These are phyloP conservation scores for Synaphobranchus kaupii DNA, from an alignment of 2,797 vertebrate genomes.

Conservation along the genomic window DNA sequence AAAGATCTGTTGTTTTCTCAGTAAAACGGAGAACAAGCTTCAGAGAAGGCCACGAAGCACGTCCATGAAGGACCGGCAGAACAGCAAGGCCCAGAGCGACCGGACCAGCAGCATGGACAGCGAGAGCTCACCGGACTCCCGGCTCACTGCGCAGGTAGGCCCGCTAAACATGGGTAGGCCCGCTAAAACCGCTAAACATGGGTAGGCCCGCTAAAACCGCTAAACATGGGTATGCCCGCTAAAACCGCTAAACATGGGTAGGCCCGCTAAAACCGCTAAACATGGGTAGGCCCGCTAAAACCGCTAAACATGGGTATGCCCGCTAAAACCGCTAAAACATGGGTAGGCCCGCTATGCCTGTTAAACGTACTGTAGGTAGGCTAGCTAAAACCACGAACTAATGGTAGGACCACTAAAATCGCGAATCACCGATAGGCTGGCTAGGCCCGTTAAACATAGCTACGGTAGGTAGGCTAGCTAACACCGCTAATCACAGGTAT, in stretches of 20 bases:
- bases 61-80: constrained; percentile 69
- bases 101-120: constrained; percentile 67
- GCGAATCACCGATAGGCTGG: background rate
- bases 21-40: constrained; percentile 58
- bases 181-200: background rate
- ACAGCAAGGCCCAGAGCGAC: constrained; percentile 63
- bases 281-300: background rate
- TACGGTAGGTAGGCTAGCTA: background rate
- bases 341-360: background rate
- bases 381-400: no score
- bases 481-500: background rate
- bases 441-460: background rate
- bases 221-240: background rate
- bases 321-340: background rate
- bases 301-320: background rate
- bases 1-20: constrained; percentile 28
- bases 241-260: background rate
- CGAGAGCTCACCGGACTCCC: constrained; percentile 61
- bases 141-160: constrained; percentile 50
- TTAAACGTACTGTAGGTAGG: no score
- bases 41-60: constrained; percentile 56
- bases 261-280: background rate
- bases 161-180: background rate
- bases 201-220: background rate
- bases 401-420: background rate